Base-by-base conservation (phyloP, 1,140 invertebrate species). In the Brachionus asplanchnoidis region DNA sequence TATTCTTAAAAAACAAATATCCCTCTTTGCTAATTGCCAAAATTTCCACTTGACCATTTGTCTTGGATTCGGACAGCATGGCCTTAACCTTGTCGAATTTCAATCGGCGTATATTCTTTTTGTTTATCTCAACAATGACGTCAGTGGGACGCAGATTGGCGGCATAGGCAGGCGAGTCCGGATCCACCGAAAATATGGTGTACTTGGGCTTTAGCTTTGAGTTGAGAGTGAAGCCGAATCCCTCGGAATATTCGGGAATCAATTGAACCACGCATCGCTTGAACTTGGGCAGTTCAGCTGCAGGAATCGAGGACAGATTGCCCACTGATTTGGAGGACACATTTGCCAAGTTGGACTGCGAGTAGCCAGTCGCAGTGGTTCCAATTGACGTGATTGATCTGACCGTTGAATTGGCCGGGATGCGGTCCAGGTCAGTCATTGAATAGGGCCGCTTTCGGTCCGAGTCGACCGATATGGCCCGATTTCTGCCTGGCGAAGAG, bases 71-170 rank as follows among this genome's bases (percentile, higher is more conserved):
- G 8, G 40, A 40, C 3, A 82, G 53, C 79, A 82, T 82, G 17
- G 40, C 20, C 28, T 44, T 60, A 1, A 82, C 79, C 17, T 82
- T 82, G 5, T 82, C 79, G 42, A 82, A 82, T 68, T 82, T 82
- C 32, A 82, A 65, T 1, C 79, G 50, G 6, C 79, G 50, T 17
- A 82, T 82, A 32, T 82, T 82, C 23, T 82, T 82, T 14, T 65
- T 60, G 53, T 82, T 56, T 42, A 82, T 68, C 44, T 82, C 79
- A n/a, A 82, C 79, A 68, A 82, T 82, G n/a, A 82, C 79, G 26
- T 82, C 79, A 23, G 53, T 82, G 17, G 79, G 36, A 26, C 79
- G 50, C 6, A 82, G 26, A 82, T 82, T 82, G n/a, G 79, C 79
- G 12, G 79, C 79, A 14, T 82, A 82, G 9, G 79, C 79, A 36